Percentiles rank a stretch among this genome's conserved stretches.
Conservation (phyloP, 2,113 vertebrate genomes). For the Brevimyrus niger region DNA sequence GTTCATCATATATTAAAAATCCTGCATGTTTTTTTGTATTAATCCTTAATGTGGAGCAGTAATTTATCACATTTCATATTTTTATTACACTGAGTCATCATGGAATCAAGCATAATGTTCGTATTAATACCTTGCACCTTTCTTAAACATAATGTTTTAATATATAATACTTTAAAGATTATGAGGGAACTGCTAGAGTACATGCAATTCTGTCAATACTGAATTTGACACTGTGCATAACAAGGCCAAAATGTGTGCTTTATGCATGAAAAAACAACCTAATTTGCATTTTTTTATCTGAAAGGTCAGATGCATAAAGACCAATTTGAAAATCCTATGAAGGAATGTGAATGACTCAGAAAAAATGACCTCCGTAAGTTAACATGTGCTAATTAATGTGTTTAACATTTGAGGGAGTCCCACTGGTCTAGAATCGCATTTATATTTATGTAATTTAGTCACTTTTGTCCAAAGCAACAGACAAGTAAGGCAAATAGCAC, state of each 20-base stretch:
- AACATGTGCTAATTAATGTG: not conserved
- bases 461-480: not conserved
- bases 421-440: not conserved
- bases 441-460: not conserved
- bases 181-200: not conserved
- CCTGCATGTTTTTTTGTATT: not conserved
- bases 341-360: not conserved
- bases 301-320: constrained; percentile 11
- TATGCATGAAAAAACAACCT: not conserved
- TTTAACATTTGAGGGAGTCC: not conserved
- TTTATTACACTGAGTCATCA: not conserved
- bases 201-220: not conserved
- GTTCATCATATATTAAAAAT: not conserved
- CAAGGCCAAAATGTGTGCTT: not conserved
- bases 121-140: not conserved
- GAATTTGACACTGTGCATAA: not conserved
- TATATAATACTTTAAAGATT: not conserved
- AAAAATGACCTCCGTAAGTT: not conserved
- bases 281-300: not conserved
- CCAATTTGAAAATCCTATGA: not conserved
- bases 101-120: not conserved
- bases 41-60: not conserved
- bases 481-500: not conserved
- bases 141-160: not conserved
- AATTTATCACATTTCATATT: not conserved